Conservation (phyloP, 2,888 invertebrate species). For the Hirudinaria manillensis region DNA sequence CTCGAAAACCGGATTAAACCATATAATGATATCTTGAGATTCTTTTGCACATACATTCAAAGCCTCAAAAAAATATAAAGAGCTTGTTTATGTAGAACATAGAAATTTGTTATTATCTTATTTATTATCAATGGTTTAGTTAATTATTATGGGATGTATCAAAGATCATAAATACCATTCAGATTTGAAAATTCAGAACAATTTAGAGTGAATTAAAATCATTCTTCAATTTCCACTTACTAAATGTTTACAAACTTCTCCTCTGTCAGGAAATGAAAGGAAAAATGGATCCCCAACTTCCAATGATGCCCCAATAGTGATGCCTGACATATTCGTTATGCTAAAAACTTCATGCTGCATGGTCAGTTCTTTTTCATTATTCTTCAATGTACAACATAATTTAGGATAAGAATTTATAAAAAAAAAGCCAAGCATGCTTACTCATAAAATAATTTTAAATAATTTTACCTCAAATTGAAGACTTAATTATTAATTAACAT, state of each 20-base stretch:
- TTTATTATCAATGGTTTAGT: no score
- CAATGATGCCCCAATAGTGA: conserved; percentile 50
- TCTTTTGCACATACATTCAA: conserved; percentile 41
- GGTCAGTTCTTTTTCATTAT: conserved; percentile 38
- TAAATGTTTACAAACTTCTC: no score
- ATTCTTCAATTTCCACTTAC: no score
- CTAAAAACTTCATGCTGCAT: conserved; percentile 46
- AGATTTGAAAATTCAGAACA: no score
- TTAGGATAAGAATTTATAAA: not conserved
- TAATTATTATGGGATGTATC: no score
- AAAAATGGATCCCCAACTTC: conserved; percentile 49
- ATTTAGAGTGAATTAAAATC: no score
- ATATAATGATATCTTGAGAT: conserved; percentile 43
- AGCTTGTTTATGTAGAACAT: not conserved
- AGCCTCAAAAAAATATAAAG: not conserved
- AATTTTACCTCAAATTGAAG: not conserved
- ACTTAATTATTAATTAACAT: not conserved
- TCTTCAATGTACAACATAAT: conserved; percentile 21
- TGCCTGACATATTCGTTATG: conserved; percentile 52
- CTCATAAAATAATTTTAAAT: not conserved
- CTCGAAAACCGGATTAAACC: conserved; percentile 53
- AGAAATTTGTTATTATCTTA: not conserved
- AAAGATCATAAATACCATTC: no score
- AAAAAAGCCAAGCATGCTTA: not conserved
- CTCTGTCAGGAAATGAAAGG: not conserved